Base-by-base conservation (phyloP, 1,140 invertebrate species). In the Solenopsis invicta region DNA sequence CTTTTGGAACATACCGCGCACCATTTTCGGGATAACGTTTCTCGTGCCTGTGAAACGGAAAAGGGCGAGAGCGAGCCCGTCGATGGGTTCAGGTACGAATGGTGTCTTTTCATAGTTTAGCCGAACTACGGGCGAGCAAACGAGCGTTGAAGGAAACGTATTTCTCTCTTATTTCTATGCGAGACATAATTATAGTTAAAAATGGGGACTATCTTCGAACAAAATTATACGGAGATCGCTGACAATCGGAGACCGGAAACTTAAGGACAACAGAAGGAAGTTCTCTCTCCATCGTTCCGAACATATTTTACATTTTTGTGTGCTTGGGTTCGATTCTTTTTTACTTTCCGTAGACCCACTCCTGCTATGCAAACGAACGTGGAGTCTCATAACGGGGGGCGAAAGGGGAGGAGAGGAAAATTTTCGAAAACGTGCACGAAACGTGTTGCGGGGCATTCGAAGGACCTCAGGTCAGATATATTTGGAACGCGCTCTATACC, bases 401-500 rank as follows among this genome's bases (percentile, higher is more conserved):
- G n/a, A n/a, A n/a, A n/a, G n/a, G 2, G 9, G 41, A 4, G 41
- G 41, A 4, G 9, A 9, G 41, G 41, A 45, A 24, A 13, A 45
- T 82, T 75, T 61, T 34, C 18, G 45, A 48, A 74, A 84, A 84
- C 41, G 80, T 84, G 80, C 69, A 50, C 37, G n/a, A 75, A 84
- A 84, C 37, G 29, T 75, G 80, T 56, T 48, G 54, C 18, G 29
- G 2, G 29, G 54, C 18, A 50, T 84, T 84, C 24, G 54, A 59
- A 29, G 13, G 80, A 41, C 41, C 80, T 18, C 24, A 41, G 69
- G 59, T 59, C 56, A 62, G 71, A 72, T 72, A 89, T 92, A 92
- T 89, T 90, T 88, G 77, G 86, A 90, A 88, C 85, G 76, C 86
- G 85, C 86, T 89, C 87, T 82, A 91, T 75, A 88, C 88, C 88